Base-by-base conservation (phyloP, 2,113 vertebrate species). In the Salvator merianae region DNA sequence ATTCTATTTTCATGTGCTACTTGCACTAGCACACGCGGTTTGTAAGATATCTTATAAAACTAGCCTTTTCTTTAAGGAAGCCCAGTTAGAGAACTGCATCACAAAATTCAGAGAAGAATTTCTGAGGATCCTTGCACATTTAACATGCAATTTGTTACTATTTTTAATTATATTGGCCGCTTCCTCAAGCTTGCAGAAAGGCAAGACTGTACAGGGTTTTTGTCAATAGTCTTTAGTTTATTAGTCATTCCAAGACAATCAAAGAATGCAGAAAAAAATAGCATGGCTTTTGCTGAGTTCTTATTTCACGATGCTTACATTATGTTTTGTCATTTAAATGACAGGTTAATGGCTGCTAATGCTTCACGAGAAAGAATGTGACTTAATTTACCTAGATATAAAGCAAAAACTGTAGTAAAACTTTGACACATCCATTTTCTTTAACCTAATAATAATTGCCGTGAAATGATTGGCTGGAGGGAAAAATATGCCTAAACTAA, bases 311-410 rank as follows among this genome's bases (percentile, higher is more conserved):
- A 88, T 93, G 87, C 91, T 82, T 81, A 79, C 86, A 80, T 86
- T 92, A 90, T 88, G 91, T 93, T 93, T 79, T 89, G 69, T 72
- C 74, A 84, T 87, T 87, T 82, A 88, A 93, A 93, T 93, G 90
- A 90, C 88, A 88, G 65, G 20, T 91, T 95, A 92, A 89, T 93
- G 92, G 90, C 92, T 77, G 30, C 0, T 1, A 9, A 82, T 93
- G 87, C 62, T 91, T 88, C 53, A n/a, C 13, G 79, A 65, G 77
- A 87, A 90, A 40, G 85, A 87, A 91, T 87, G 83, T 50, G 86
- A 87, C 79, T 77, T 92, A 88, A 95, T 94, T 95, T 94, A 88
- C 91, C 92, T 94, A 91, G 84, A 88, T 83, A n/a, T 77, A 59
- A 77, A 87, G 75, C 63, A 88, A 79, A 85, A 85, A 82, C 34